Evolutionary conservation across 1,140 invertebrate genomes (phyloP), one percentile per base, ranked within the genome.

Genomic region (Lepidotrigona ventralis): DNA sequence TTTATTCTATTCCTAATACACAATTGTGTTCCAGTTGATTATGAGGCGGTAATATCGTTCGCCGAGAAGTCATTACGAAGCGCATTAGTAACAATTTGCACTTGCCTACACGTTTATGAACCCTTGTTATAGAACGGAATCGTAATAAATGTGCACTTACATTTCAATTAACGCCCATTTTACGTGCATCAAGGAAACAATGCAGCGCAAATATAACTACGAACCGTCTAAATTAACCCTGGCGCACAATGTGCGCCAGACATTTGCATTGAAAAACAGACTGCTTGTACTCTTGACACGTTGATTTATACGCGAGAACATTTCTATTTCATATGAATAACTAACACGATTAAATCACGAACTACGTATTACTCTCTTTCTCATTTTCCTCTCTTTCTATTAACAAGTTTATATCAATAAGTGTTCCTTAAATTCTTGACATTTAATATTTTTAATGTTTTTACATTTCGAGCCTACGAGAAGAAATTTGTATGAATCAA

Each of bases 161-260:
- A 81, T 81, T 81, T 81, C 79, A 81, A 81, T 81, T 81, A 81
- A 81, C 71, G 63, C 71, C 73, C 79, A 81, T 74, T 81, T 81
- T 75, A 81, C 71, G 60, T 54, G 72, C 79, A 81, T 81, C 79
- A 75, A 75, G 79, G 79, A 81, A 81, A 81, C 79, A 81, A 81
- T 81, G 60, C 79, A 33, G 60, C 51, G 53, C 63, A 72, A 75
- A 75, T 75, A 81, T 75, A 75, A 73, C 79, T 68, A 54, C 60
- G 53, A 53, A 56, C 60, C 33, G 63, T 56, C 79, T 66, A 68
- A 75, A 81, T 81, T 75, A 81, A 63, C 58, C 58, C 21, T 12
- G 51, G 15, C n/a, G 63, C 51, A 39, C 79, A 54, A 26, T 68
- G 72, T 75, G 79, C 72, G 2, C 60, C 60, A 33, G 79, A 33